Evolutionary conservation across 2,888 invertebrate species (phyloP).

Genomic region (Trichopoda pennipes): DNA sequence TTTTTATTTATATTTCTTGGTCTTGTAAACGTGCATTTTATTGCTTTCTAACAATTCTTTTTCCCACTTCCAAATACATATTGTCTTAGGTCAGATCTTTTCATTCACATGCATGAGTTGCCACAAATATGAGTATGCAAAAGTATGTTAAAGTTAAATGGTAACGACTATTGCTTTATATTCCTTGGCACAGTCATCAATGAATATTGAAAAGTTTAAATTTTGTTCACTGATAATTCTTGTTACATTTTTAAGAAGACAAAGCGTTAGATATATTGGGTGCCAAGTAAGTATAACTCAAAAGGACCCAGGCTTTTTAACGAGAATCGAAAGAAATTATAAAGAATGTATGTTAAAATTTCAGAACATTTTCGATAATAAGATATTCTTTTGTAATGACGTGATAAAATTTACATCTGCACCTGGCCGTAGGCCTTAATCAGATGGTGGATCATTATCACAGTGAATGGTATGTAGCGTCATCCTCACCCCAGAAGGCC

Average conservation of each 20-base stretch:
- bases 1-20: constrained; percentile 1
- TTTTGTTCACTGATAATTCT: constrained; percentile 40
- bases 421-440: no score
- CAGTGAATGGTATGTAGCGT: no score
- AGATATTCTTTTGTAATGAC: no score
- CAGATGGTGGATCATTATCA: no score
- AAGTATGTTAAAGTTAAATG: constrained; percentile 40
- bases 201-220: constrained; percentile 50
- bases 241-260: constrained; percentile 45
- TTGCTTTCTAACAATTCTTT: background rate
- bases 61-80: constrained; percentile 25
- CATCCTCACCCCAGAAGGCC: no score
- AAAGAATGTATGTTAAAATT: no score
- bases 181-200: constrained; percentile 38
- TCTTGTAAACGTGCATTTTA: constrained; percentile 2
- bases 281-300: constrained; percentile 10
- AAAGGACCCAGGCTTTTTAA: background rate
- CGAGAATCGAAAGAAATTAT: background rate
- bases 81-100: constrained; percentile 61
- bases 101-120: constrained; percentile 26
- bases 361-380: no score
- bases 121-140: constrained; percentile 19
- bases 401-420: no score
- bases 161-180: constrained; percentile 58
- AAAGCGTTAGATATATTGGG: constrained; percentile 38